Conservation (phyloP, 1,140 invertebrate species). For the Maconellicoccus hirsutus region DNA sequence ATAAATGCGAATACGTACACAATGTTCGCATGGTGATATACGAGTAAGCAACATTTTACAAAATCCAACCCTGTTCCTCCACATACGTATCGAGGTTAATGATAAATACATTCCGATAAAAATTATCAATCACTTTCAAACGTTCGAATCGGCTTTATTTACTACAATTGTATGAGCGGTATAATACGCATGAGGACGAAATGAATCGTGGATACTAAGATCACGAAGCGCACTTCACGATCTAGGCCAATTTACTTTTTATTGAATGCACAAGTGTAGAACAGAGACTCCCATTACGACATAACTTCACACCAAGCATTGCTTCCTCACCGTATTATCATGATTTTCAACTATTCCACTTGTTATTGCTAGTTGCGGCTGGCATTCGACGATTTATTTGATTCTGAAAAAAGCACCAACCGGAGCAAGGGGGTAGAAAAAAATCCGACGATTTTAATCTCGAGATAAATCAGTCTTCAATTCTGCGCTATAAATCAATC, state of each 20-base stretch:
- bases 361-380: not conserved
- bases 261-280: slow-evolving; percentile 20
- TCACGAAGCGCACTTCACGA: slow-evolving; percentile 19
- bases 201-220: slow-evolving; percentile 16
- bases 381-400: slow-evolving; percentile 1
- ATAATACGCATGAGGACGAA: not conserved
- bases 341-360: slow-evolving; percentile 8
- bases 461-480: slow-evolving; percentile 2
- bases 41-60: not conserved
- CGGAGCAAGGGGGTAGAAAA: not conserved
- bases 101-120: slow-evolving; percentile 15
- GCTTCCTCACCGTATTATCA: not conserved
- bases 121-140: slow-evolving; percentile 17
- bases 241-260: slow-evolving; percentile 22
- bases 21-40: not conserved
- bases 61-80: not conserved
- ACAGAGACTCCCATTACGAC: not conserved
- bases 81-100: not conserved
- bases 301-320: slow-evolving; percentile 11
- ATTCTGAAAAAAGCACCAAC: not conserved
- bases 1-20: too few species aligned
- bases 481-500: not conserved
- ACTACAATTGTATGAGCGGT: not conserved
- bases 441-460: slow-evolving; percentile 12
- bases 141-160: not conserved